Percentiles rank a stretch among this genome's conserved stretches.
These are phyloP conservation scores for Polypterus bichir DNA, from an alignment of 2,113 vertebrate genomes.

Conservation along the genomic window DNA sequence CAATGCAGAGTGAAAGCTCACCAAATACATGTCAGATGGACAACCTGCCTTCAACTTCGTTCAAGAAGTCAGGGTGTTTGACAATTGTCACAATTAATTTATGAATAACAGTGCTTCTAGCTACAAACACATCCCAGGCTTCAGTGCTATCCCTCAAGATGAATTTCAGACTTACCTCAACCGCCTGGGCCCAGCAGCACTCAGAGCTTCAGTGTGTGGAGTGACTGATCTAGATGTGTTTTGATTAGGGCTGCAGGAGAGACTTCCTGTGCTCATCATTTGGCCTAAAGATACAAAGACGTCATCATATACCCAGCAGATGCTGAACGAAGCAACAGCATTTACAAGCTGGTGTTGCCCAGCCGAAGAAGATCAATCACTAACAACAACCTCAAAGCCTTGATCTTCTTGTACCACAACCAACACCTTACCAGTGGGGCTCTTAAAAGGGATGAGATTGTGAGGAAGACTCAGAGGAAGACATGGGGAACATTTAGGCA, in stretches of 20 bases:
- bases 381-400: not conserved
- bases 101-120: slow-evolving; percentile 2
- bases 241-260: slow-evolving; percentile 9
- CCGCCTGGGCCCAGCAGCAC: slow-evolving; percentile 11
- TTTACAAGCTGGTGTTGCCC: slow-evolving; percentile 15
- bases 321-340: slow-evolving; percentile 15
- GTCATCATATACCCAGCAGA: slow-evolving; percentile 12
- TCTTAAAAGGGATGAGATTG: too few relatives aligned
- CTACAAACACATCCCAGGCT: slow-evolving; percentile 11
- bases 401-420: too few relatives aligned
- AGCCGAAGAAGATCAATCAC: slow-evolving; percentile 4
- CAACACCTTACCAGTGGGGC: too few relatives aligned
- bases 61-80: slow-evolving; percentile 12
- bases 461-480: too few relatives aligned
- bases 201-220: slow-evolving; percentile 9
- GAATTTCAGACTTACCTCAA: slow-evolving; percentile 14
- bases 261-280: slow-evolving; percentile 1
- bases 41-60: slow-evolving; percentile 11
- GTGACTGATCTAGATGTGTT: slow-evolving; percentile 12
- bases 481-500: too few relatives aligned
- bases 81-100: slow-evolving; percentile 9
- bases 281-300: slow-evolving; percentile 8
- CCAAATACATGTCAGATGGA: slow-evolving; percentile 12
- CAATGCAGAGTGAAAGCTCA: slow-evolving; percentile 11
- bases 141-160: slow-evolving; percentile 2